Evolutionary conservation across 2,888 invertebrate species (phyloP), one percentile per base, ranked within the genome.

Genomic region (Allacma fusca): DNA sequence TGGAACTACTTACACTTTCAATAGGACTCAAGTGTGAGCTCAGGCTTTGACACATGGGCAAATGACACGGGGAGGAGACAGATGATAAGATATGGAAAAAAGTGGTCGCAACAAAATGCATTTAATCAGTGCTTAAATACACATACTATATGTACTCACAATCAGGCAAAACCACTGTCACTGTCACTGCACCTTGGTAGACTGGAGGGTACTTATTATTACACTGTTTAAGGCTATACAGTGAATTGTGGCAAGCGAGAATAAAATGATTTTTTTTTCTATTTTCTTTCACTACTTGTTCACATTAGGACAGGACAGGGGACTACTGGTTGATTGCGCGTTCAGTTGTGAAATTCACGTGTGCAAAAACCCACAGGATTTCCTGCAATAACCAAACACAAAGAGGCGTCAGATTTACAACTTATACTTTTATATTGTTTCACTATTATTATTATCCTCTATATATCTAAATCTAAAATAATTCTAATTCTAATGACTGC

Each of bases 361-460:
- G 50, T 50, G 50, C 50, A 50, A 50, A 50, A 50, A 19, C 50
- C 50, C 50, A 50, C 50, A 19, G 50, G n/a, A n/a, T 50, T 50
- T 50, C 50, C 50, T 50, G 50, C 50, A 50, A 50, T 50, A 50
- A 50, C 50, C 16, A 50, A 50, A 50, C 50, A 50, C 16, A 50
- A 50, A 50, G 50, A 4, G 16, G n/a, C 2, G n/a, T n/a, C 50
- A 50, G 50, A 50, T 50, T 50, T 50, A 5, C 16, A 50, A n/a
- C n/a, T 5, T 50, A 50, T 16, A 16, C 34, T 34, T n/a, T 34
- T 4, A 34, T 34, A 34, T 34, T 34, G 34, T 34, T 9, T 34
- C 4, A 7, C 34, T 34, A 34, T 34, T 9, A 34, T 34, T 34
- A 34, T 34, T 7, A 34, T 34, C 34, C 5, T 34, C 4, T 9